A percentile compares a stretch with the other conserved stretches of the same genome.
These are phyloP conservation scores for Cephus sareptanus DNA, from an alignment of 2,888 invertebrate species.

Conservation along the genomic window DNA sequence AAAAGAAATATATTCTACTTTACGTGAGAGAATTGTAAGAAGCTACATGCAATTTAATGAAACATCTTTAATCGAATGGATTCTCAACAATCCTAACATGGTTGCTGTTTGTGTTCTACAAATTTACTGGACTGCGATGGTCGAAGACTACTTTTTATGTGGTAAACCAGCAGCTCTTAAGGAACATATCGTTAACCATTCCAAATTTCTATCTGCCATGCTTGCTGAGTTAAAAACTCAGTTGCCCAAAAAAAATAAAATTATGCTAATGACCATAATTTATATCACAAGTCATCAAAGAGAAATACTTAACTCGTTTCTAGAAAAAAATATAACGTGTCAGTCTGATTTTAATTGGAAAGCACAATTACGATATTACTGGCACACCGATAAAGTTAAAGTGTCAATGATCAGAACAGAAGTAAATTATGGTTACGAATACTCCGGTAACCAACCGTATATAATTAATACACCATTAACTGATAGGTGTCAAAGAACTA, in stretches of 20 bases:
- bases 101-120: constrained; percentile 72
- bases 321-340: constrained; percentile 57
- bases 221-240: constrained; percentile 72
- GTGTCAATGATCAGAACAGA: constrained; percentile 69
- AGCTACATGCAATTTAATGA: constrained; percentile 54
- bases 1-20: constrained; percentile 68
- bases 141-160: constrained; percentile 68
- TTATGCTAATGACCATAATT: constrained; percentile 69
- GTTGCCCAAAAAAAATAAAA: constrained; percentile 68
- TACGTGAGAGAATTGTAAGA: constrained; percentile 60
- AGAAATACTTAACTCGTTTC: constrained; percentile 67
- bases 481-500: constrained; percentile 71
- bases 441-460: constrained; percentile 68
- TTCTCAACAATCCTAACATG: constrained; percentile 74
- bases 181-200: constrained; percentile 65
- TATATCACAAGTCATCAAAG: constrained; percentile 70
- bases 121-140: constrained; percentile 76
- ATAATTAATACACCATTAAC: constrained; percentile 67
- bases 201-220: constrained; percentile 69
- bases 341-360: constrained; percentile 72
- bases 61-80: constrained; percentile 68
- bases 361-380: constrained; percentile 72
- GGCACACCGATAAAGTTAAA: constrained; percentile 62
- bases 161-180: constrained; percentile 61
- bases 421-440: constrained; percentile 73